Evolutionary conservation across 2,113 vertebrate species (phyloP), one percentile per base, ranked within the genome.

Genomic region (Epinephelus moara): DNA sequence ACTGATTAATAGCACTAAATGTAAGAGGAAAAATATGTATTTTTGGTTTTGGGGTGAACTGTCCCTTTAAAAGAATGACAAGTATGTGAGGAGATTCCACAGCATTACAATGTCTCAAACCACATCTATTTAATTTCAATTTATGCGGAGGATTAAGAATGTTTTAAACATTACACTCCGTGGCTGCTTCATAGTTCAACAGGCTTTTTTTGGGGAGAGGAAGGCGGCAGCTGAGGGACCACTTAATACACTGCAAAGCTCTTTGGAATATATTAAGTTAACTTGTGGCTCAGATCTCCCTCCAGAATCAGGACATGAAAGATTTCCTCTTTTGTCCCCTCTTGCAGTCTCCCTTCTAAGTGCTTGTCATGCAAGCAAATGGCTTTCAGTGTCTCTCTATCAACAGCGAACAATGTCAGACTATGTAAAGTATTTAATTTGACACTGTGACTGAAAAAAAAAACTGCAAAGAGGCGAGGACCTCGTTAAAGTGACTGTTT

Each of bases 201-300:
- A 77, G 73, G 68, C 80, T 66, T 85, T 84, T 82, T 83, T 81
- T 70, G 53, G 68, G 70, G 30, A 72, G 76, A 62, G 76, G 84
- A 91, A 75, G 62, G 73, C 68, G 81, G 78, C 80, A 89, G 87
- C 93, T 83, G 60, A 91, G 91, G 91, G 88, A 92, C 82, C 82
- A 92, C 90, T 93, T 93, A 87, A 88, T 78, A 74, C 73, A 83
- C 71, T 86, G 53, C 80, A 82, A 81, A 75, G 73, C 93, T 87
- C 89, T 75, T 73, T 79, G 88, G 88, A 94, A 85, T 89, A 91
- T 85, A 87, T 93, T 93, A 92, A 80, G 78, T 89, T 70, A 82
- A 82, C 59, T 85, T 79, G 83, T 71, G 74, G 73, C 89, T 91
- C 86, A 87, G 82, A 89, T 91, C 88, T 91, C 82, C 69, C 82